phyloP scores from a whole-genome alignment of 2,113 vertebrate genomes.

The Callipepla squamata region DNA sequence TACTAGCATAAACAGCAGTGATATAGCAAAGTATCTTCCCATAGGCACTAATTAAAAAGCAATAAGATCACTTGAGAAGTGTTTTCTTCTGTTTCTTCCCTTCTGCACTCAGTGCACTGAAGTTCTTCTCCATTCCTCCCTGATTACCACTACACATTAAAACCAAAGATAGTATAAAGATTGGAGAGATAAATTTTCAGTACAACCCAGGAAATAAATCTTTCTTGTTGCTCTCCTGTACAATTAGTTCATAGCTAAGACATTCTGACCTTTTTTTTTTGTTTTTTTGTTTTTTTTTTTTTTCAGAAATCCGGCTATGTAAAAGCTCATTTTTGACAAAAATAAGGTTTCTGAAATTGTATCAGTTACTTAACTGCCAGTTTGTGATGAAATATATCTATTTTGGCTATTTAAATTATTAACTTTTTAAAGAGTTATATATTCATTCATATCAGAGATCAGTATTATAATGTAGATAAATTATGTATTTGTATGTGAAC shows the following conservation, averaged over 20 bases:
- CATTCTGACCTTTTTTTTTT: slow-evolving; percentile 7
- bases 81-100: slow-evolving; percentile 11
- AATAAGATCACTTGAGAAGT: slow-evolving; percentile 26
- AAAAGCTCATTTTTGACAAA: background rate
- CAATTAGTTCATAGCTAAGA: background rate
- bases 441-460: background rate
- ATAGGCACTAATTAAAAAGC: slow-evolving; percentile 76
- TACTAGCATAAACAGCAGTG: slow-evolving; percentile 23
- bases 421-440: background rate
- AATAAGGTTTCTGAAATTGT: background rate
- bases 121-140: slow-evolving; percentile 22
- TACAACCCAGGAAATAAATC: background rate
- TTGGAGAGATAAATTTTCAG: background rate
- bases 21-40: slow-evolving; percentile 60
- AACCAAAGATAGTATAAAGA: slow-evolving; percentile 25
- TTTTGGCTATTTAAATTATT: background rate
- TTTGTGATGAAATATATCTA: background rate
- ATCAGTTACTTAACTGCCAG: background rate
- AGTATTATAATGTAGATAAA: background rate
- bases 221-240: background rate
- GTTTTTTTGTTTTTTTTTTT: background rate
- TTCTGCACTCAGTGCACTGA: background rate
- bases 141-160: slow-evolving; percentile 33
- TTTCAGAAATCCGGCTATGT: background rate
- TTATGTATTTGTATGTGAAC: background rate